Percentiles rank a stretch among this genome's conserved stretches.
Conservation (phyloP, 2,797 vertebrate genomes). For the Malacoctenus gilli region DNA sequence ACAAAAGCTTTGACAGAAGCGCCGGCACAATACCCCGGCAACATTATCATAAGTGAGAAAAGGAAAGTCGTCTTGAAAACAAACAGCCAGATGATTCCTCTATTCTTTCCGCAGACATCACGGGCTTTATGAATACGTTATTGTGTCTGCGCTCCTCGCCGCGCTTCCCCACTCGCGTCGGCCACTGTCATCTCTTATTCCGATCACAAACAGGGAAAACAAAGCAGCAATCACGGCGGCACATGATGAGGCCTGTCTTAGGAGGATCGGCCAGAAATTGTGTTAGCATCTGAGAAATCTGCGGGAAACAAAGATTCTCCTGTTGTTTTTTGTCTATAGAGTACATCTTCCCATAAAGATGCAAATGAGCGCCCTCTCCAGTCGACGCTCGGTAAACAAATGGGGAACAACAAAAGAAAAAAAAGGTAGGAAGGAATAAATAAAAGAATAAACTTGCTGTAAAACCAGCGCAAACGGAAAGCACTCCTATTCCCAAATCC, state of each 20-base stretch:
- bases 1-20: constrained; percentile 44
- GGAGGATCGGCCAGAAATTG: constrained; percentile 70
- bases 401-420: constrained; percentile 29
- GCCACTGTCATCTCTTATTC: constrained; percentile 72
- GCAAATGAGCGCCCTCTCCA: constrained; percentile 74
- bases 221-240: constrained; percentile 74
- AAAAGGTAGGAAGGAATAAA: constrained; percentile 44
- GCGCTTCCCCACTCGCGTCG: constrained; percentile 50
- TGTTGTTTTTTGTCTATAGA: constrained; percentile 72
- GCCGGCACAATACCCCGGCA: constrained; percentile 28
- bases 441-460: constrained; percentile 43
- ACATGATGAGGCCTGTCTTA: constrained; percentile 71
- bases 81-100: constrained; percentile 62
- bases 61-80: constrained; percentile 53
- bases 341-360: constrained; percentile 79
- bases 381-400: constrained; percentile 67
- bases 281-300: constrained; percentile 64
- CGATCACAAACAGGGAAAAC: constrained; percentile 75
- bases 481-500: constrained; percentile 53
- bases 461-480: constrained; percentile 54
- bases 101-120: constrained; percentile 49
- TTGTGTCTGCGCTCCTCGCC: constrained; percentile 48
- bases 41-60: constrained; percentile 58
- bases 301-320: constrained; percentile 67
- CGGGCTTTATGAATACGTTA: constrained; percentile 65